Evolutionary conservation across 1,140 invertebrate genomes (phyloP), one percentile per base, ranked within the genome.

Genomic region (Sarcophaga peregrina): DNA sequence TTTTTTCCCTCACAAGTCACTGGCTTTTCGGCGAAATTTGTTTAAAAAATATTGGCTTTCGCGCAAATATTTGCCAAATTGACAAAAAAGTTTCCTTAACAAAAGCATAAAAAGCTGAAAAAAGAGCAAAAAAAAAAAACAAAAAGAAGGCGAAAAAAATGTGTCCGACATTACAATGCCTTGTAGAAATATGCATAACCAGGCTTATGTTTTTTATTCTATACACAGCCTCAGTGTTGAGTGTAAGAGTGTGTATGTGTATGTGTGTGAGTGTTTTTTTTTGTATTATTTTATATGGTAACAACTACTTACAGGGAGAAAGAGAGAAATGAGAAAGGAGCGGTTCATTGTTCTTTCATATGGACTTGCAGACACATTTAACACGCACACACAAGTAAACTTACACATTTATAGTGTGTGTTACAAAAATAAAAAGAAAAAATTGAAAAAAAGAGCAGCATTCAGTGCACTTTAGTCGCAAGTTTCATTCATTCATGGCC

Each of bases 311-410:
- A 37, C 25, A 37, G 25, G 25, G 25, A 37, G 25, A 37, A 37
- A 37, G 25, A 37, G 25, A 4, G 4, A 37, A 37, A 37, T 20
- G n/a, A 5, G 20, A 68, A 68, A 68, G 20, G 25, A 68, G n/a
- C n/a, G 8, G 62, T 68, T 68, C 62, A 68, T 68, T 68, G 62
- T 68, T 68, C 62, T 68, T 25, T 68, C 20, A 68, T 68, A 68
- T 68, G 62, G 17, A 68, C 62, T 68, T 20, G 62, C 62, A 68
- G 62, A 68, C 62, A 68, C 62, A 25, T 68, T 68, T 68, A 68
- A n/a, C 17, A 6, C 62, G 0, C 17, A 17, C n/a, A 68, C 62
- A 17, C 62, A 68, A 68, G 17, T 68, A 25, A 20, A 68, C n/a
- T 68, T 37, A 37, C 25, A 37, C 25, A 37, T 37, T 37, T 37